phyloP scores from a whole-genome alignment of 2,888 invertebrate genomes.

The Drosophila austrosaltans region DNA sequence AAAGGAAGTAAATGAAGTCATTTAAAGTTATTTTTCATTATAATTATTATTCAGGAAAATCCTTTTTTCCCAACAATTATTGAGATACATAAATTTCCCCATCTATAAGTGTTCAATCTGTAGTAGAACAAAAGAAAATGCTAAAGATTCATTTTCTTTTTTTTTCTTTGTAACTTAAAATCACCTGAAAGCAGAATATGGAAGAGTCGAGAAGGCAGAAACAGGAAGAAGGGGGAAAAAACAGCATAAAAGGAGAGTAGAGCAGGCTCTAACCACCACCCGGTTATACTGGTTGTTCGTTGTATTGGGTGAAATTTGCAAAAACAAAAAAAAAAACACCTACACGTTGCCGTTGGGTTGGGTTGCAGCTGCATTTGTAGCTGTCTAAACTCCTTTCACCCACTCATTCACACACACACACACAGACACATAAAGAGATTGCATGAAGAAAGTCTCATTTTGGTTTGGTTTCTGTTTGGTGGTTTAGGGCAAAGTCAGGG shows the following conservation, averaged over 20 bases:
- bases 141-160: too few relatives aligned
- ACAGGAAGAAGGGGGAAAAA: conserved; percentile 17
- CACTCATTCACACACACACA: conserved; percentile 46
- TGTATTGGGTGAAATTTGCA: conserved; percentile 54
- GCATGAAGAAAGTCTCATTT: conserved; percentile 14
- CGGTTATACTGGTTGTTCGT: conserved; percentile 9
- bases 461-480: conserved; percentile 4
- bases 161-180: too few relatives aligned
- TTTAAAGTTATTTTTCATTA: too few relatives aligned
- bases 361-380: conserved; percentile 34
- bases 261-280: conserved; percentile 6
- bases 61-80: too few relatives aligned
- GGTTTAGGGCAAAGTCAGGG: conserved; percentile 43
- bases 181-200: background rate
- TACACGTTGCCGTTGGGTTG: conserved; percentile 35
- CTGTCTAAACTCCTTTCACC: conserved; percentile 77
- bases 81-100: too few relatives aligned
- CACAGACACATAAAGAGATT: background rate
- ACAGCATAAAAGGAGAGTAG: conserved; percentile 18
- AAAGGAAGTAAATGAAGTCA: too few relatives aligned
- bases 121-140: too few relatives aligned
- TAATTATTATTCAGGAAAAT: too few relatives aligned
- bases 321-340: conserved; percentile 21
- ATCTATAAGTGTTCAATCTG: too few relatives aligned
- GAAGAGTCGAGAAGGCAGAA: background rate